These are phyloP conservation scores for Magallana gigas DNA, from an alignment of 1,140 invertebrate genomes.

Conservation along the genomic window DNA sequence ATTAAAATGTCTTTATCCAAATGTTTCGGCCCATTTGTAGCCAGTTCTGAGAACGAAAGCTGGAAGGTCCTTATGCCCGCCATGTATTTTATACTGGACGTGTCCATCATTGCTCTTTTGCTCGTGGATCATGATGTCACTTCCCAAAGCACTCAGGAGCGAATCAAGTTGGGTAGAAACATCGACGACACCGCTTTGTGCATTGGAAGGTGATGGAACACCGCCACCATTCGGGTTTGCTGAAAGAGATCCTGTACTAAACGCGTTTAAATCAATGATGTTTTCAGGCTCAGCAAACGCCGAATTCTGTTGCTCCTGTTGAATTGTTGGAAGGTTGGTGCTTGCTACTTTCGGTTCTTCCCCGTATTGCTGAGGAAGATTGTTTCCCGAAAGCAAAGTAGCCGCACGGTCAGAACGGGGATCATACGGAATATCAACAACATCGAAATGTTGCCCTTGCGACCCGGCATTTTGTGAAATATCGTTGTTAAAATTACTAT, in stretches of 20 bases:
- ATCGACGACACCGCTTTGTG: neutral
- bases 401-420: neutral
- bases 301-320: neutral
- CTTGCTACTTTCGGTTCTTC: neutral
- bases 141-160: neutral
- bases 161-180: conserved; percentile 2
- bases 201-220: neutral
- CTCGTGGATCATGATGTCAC: conserved; percentile 10
- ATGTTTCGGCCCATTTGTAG: neutral
- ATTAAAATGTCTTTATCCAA: neutral
- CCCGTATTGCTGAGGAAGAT: neutral
- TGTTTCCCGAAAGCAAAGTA: conserved; percentile 21
- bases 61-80: neutral
- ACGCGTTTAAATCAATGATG: neutral
- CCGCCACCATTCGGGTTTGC: neutral
- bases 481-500: neutral
- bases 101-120: neutral
- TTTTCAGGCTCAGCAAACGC: neutral
- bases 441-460: neutral
- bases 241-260: neutral
- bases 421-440: conserved; percentile 4
- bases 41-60: neutral
- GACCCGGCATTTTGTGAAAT: neutral
- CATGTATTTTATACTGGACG: conserved; percentile 13
- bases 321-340: neutral